Conservation (phyloP, 2,888 invertebrate species). For the Apodemia zela region DNA sequence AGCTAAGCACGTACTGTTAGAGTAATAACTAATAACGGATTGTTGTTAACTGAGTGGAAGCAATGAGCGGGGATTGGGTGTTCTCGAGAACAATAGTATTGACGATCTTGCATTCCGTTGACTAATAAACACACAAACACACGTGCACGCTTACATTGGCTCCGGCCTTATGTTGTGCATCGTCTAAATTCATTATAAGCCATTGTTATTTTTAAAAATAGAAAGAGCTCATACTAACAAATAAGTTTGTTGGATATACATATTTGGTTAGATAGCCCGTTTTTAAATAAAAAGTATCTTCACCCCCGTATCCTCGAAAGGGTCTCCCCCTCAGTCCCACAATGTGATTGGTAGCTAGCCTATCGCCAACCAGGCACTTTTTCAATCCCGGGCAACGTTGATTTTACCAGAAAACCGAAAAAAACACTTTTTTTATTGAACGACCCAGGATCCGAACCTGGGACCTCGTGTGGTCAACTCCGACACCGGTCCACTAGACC, state of each 20-base stretch:
- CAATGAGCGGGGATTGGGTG: background rate
- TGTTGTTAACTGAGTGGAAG: background rate
- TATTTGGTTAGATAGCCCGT: too few species aligned
- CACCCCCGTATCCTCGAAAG: too few species aligned
- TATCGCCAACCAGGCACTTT: too few species aligned
- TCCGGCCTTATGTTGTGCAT: background rate
- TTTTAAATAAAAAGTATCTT: too few species aligned
- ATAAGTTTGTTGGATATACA: background rate
- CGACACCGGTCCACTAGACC: too few species aligned
- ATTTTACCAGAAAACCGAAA: too few species aligned
- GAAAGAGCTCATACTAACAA: background rate
- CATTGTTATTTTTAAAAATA: background rate
- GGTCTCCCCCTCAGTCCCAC: too few species aligned
- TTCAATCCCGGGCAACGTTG: too few species aligned
- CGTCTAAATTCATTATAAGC: background rate
- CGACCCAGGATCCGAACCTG: too few species aligned
- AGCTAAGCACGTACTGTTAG: background rate
- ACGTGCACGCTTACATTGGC: background rate
- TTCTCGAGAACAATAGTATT: background rate
- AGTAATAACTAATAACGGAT: background rate
- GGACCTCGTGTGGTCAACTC: too few species aligned
- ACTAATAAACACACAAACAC: background rate
- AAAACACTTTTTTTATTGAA: too few species aligned
- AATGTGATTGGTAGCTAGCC: too few species aligned
- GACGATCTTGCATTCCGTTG: background rate